Base-by-base conservation (phyloP, 2,888 invertebrate species). In the Charanyca ferruginea region DNA sequence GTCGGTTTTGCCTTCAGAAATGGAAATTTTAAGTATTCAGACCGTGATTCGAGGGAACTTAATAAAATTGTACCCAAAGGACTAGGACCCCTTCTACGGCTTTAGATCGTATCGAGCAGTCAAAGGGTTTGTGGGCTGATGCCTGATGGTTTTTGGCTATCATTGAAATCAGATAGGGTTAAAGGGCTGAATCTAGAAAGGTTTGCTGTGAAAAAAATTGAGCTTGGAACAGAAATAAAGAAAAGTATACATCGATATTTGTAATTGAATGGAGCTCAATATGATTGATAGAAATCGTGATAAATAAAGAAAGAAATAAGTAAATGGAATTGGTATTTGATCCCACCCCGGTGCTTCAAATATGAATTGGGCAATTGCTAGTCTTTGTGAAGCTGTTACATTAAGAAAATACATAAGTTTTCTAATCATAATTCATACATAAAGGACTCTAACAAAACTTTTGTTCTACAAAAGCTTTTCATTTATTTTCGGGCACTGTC, bases 1-100 rank as follows among this genome's bases (percentile, higher is more conserved):
- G 44, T 51, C 28, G 13, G 20, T 54, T 61, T 47, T 44, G 22
- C 48, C 48, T 63, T n/a, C 28, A 60, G 70, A 79, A 54, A 79
- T 75, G 59, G 47, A 66, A 63, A 63, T 63, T 53, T 77, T 47
- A 59, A 78, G 45, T 45, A 79, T 75, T 77, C 77, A 61, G 44
- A 20, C 35, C 47, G 45, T 54, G 57, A 48, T 60, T 66, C 60
- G 47, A 44, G 41, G 52, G 20, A 57, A 45, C 53, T 62, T 69
- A 65, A 74, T 74, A 59, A 60, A 64, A 75, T 63, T 41, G 53
- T 20, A 16, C 65, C 79, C 75, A 20, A 18, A 64, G 70, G 76
- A 60, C n/a, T 42, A n/a, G 32, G n/a, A 57, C 25, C 20, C 35
- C 35, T 9, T 62, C 23, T 41, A 6, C 1, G 20, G 2, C 28